Percentiles rank a stretch among this genome's conserved stretches.
Evolutionary conservation across 1,140 invertebrate genomes (phyloP).

Genomic region (Tribolium madens): DNA sequence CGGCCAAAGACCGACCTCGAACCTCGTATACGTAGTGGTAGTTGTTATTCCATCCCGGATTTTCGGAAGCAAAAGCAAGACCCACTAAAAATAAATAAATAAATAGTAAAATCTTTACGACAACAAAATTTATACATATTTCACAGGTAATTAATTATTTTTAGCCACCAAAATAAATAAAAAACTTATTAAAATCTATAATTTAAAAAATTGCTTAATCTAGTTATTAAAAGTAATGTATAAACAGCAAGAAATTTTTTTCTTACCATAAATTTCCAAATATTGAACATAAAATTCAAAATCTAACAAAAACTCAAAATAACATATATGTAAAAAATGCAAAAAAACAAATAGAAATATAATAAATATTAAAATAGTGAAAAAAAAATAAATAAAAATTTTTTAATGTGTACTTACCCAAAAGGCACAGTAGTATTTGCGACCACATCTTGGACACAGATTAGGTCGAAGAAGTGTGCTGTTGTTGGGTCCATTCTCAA

Average conservation of each 20-base stretch:
- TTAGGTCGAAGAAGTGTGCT: slow-evolving; percentile 41
- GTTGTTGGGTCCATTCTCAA: background rate
- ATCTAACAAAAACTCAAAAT: no score
- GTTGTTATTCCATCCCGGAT: slow-evolving; percentile 54
- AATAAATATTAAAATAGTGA: background rate
- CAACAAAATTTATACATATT: no score
- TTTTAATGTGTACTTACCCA: slow-evolving; percentile 51
- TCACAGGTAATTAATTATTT: no score
- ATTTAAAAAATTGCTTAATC: no score
- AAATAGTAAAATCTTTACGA: background rate
- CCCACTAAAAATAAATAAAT: slow-evolving; percentile 53
- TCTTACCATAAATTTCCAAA: no score
- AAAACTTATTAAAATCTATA: no score
- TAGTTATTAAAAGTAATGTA: no score
- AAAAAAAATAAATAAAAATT: background rate
- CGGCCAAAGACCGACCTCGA: slow-evolving; percentile 70
- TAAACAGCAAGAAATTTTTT: no score
- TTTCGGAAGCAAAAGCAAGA: slow-evolving; percentile 55
- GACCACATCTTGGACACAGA: slow-evolving; percentile 54
- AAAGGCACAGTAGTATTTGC: slow-evolving; percentile 49
- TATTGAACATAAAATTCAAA: no score
- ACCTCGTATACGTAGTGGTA: slow-evolving; percentile 74
- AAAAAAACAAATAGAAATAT: background rate
- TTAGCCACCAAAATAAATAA: no score
- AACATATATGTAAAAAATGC: no score